Percentiles rank a stretch among this genome's conserved stretches.
phyloP scores from a whole-genome alignment of 1,140 invertebrate genomes.

The Matsumurasca onukii region DNA sequence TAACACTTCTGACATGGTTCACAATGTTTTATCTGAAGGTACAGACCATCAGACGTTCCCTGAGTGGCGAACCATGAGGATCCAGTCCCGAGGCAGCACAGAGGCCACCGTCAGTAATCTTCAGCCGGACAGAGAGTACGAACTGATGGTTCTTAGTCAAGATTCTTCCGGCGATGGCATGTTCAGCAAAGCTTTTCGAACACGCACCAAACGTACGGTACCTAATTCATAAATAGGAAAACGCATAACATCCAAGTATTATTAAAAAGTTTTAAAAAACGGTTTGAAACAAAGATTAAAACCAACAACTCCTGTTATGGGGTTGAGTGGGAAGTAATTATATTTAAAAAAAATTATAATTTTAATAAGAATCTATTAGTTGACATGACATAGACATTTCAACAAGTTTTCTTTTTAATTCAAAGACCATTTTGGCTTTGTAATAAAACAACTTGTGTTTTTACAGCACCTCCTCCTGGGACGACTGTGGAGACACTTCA shows the following conservation, averaged over 20 bases:
- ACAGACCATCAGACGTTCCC: conserved; percentile 63
- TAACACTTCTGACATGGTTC: no score
- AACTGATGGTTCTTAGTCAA: conserved; percentile 88
- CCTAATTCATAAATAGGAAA: no score
- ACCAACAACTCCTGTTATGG: background rate
- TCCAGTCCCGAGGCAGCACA: conserved; percentile 66
- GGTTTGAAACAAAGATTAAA: background rate
- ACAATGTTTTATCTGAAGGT: conserved; percentile 53
- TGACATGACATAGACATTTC: no score
- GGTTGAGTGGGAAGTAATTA: background rate
- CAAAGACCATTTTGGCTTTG: no score
- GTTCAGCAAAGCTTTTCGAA: conserved; percentile 86
- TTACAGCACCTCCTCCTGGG: background rate
- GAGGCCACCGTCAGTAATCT: conserved; percentile 79
- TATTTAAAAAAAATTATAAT: background rate
- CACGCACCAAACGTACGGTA: no score
- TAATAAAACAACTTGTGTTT: no score
- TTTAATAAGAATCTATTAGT: background rate
- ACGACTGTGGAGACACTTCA: conserved; percentile 3
- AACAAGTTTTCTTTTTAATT: no score
- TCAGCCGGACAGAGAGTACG: conserved; percentile 75
- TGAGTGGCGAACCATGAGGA: conserved; percentile 75
- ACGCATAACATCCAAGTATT: no score
- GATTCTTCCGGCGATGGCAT: conserved; percentile 88
- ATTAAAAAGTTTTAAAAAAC: no score